Percentiles rank a stretch among this genome's conserved stretches.
Evolutionary conservation across 2,113 vertebrate genomes (phyloP).

Genomic region (Scolopax mira): DNA sequence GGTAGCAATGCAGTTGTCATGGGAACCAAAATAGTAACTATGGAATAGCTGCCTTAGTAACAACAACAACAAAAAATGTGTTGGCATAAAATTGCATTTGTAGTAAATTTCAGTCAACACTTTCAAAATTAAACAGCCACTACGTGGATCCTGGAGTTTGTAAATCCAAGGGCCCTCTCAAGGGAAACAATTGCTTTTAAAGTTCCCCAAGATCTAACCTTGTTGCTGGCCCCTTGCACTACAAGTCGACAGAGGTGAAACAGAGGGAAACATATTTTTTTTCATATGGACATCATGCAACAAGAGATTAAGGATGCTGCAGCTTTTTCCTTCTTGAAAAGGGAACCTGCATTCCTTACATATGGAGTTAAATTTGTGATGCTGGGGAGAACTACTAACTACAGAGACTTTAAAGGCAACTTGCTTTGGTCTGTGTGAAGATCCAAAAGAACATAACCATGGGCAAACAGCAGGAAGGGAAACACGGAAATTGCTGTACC

Average conservation of each 20-base stretch:
- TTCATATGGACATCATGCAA: background rate
- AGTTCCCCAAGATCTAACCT: background rate
- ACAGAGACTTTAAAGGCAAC: background rate
- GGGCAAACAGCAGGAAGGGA: background rate
- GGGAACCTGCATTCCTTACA: background rate
- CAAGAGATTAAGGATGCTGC: background rate
- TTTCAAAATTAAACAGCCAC: conserved; percentile 43
- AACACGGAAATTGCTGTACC: background rate
- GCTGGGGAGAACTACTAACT: background rate
- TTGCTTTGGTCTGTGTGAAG: background rate
- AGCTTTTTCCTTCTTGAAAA: background rate
- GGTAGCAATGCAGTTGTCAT: conserved; percentile 64
- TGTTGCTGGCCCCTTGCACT: background rate
- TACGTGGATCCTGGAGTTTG: conserved; percentile 19
- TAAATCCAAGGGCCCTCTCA: conserved; percentile 10
- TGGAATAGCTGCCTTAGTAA: conserved; percentile 63
- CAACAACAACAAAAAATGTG: conserved; percentile 55
- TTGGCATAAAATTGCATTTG: conserved; percentile 52
- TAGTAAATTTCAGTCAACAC: conserved; percentile 63
- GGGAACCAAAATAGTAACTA: conserved; percentile 67
- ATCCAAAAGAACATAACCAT: background rate
- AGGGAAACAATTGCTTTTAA: background rate
- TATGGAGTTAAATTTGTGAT: background rate
- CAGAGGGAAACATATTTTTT: background rate
- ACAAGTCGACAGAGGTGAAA: background rate